phyloP scores from a whole-genome alignment of 2,888 invertebrate genomes.

The Dromius quadrimaculatus region DNA sequence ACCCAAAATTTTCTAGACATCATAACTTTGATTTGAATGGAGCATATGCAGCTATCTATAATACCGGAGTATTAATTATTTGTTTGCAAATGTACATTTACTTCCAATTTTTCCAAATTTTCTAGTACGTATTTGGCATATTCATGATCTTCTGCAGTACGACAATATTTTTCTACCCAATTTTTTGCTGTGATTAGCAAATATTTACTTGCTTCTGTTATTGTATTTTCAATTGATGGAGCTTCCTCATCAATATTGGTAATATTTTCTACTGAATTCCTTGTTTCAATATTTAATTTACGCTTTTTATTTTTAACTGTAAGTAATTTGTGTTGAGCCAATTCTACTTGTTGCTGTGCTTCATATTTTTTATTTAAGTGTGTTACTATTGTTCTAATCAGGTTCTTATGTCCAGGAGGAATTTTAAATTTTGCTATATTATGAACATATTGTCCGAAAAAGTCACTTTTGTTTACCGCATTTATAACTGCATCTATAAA shows the following conservation, averaged over 20 bases:
- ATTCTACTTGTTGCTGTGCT: background rate
- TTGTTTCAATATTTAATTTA: background rate
- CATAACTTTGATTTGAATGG: no score
- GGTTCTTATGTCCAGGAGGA: background rate
- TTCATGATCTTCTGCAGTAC: background rate
- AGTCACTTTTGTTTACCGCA: background rate
- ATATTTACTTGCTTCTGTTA: background rate
- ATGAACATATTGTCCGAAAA: background rate
- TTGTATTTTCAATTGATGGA: background rate
- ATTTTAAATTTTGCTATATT: conserved; percentile 3
- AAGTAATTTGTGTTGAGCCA: background rate
- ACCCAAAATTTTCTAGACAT: no score
- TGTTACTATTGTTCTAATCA: background rate
- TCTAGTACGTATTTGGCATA: background rate
- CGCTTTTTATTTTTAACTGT: background rate
- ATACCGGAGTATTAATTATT: no score
- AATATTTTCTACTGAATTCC: no score
- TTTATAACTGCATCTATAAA: background rate
- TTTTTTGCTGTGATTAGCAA: background rate
- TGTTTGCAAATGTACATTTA: no score
- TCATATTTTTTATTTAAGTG: background rate
- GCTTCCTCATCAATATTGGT: no score
- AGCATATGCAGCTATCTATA: no score
- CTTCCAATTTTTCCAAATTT: no score
- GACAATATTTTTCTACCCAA: background rate